A percentile compares a stretch with the other conserved stretches of the same genome.
Conservation (phyloP, 2,113 vertebrate genomes). For the Prolemur simus region DNA sequence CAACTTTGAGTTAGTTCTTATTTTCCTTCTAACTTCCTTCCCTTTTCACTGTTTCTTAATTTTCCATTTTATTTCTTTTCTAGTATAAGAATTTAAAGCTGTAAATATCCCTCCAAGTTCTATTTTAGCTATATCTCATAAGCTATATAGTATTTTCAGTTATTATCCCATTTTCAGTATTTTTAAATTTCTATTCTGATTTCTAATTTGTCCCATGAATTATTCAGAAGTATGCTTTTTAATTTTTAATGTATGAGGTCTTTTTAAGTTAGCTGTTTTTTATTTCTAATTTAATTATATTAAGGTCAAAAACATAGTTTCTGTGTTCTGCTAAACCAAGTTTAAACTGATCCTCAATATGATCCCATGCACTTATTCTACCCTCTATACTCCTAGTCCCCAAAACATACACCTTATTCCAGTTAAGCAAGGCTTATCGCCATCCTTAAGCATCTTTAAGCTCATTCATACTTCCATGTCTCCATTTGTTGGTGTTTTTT, state of each 20-base stretch:
- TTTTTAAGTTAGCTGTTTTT: neutral
- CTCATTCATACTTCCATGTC: neutral
- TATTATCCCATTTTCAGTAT: slow-evolving; percentile 17
- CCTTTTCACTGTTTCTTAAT: neutral
- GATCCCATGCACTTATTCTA: neutral
- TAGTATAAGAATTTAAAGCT: neutral
- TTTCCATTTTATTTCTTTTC: slow-evolving; percentile 5
- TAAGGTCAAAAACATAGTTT: neutral
- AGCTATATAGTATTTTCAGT: neutral
- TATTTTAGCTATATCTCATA: neutral
- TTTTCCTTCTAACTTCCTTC: slow-evolving; percentile 4
- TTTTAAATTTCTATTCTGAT: neutral
- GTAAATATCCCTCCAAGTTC: neutral
- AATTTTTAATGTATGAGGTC: neutral
- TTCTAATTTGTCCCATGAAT: neutral
- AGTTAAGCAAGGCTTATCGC: neutral
- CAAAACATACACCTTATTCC: neutral
- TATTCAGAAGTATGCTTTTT: slow-evolving; percentile 12
- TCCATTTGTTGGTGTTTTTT: neutral
- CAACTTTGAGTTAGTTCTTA: neutral
- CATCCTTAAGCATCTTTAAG: neutral
- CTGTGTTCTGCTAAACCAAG: neutral
- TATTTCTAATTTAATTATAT: neutral
- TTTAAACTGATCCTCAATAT: neutral
- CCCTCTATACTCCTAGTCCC: neutral